Base-by-base conservation (phyloP, 2,797 vertebrate species). In the Remorina albescens region DNA sequence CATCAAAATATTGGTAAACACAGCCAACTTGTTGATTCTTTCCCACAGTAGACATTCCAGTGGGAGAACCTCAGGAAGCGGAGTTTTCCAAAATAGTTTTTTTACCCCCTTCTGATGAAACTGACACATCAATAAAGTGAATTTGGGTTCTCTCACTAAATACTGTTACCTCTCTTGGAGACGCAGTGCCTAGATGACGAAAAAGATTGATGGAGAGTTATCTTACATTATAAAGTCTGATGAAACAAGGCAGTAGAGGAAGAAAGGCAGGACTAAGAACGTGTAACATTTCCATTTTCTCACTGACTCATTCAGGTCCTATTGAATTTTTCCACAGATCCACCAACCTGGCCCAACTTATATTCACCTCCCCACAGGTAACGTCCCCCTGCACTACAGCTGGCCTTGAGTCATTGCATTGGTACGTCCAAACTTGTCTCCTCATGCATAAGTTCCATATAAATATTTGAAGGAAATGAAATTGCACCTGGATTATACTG, bases 21-120 rank as follows among this genome's bases (percentile, higher is more conserved):
- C 13, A 76, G 75, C 80, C 71, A 71, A 59, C 55, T 47, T 23
- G 28, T 63, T 73, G 62, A 58, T 59, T 65, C 39, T 74, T 73
- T 82, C 78, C 83, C 67, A 78, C 26, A 19, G 37, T 30, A n/a
- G 19, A 70, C 23, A 47, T 67, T 73, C 71, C 68, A 34, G 42
- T n/a, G 58, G 67, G 30, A 67, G 50, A 72, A 57, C 32, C 25
- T 36, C 56, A 42, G 71, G 65, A 84, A 72, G 50, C 2, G 0
- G 1, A 73, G 16, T 13, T 58, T 64, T 65, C 63, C 66, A 69
- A 76, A 79, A 70, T 16, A 46, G 5, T 26, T 11, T 58, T 46
- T 56, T 46, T 46, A n/a, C 21, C 21, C 9, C 3, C 26, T 53
- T 30, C 59, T 5, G 25, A 25, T 57, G 34, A 54, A 21, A 55